Evolutionary conservation across 2,113 vertebrate genomes (phyloP), one percentile per base, ranked within the genome.

Genomic region (Crotalus horridus): DNA sequence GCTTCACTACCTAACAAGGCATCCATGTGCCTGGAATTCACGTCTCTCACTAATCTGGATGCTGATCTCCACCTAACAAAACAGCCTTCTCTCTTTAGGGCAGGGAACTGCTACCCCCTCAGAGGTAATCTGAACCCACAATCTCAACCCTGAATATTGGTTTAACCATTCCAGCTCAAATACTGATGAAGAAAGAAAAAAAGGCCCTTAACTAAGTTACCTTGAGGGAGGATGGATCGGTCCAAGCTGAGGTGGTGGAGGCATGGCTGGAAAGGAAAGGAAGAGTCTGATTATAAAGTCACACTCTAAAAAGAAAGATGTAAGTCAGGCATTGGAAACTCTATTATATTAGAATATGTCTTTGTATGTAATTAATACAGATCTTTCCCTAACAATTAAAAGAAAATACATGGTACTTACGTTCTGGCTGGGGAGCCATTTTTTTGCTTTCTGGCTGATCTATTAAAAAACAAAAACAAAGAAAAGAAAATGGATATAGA

Each of bases 401-500:
- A 64, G 48, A 69, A 29, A 43, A 12, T 26, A 88, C 21, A 5
- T 0, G 12, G 54, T 96, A 98, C 97, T 99, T 98, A 97, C 98
- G 97, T 95, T 99, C 99, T 61, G 96, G 97, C 96, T 99, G 99
- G 85, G 99, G 97, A n/a, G 99, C 98, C 97, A 99, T 93, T 94
- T 99, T 99, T 97, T 99, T 99, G 95, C 98, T 98, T 94, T 99
- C 98, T 0, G 99, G 99, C 93, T 99, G 98, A 96, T 99, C 99
- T 99, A 97, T 87, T 85, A 94, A 91, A 93, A 74, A 74, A 96
- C 81, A 92, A 92, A 95, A 69, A n/a, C 29, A 15, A 95, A 92
- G 13, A 61, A 33, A 93, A 81, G 69, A 48, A 86, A 55, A 90
- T 64, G 9, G 4, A 29, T 85, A n/a, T 33, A 46, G 21, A 39